Evolutionary conservation across 2,888 invertebrate species (phyloP).

Genomic region (Norana najaformis): DNA sequence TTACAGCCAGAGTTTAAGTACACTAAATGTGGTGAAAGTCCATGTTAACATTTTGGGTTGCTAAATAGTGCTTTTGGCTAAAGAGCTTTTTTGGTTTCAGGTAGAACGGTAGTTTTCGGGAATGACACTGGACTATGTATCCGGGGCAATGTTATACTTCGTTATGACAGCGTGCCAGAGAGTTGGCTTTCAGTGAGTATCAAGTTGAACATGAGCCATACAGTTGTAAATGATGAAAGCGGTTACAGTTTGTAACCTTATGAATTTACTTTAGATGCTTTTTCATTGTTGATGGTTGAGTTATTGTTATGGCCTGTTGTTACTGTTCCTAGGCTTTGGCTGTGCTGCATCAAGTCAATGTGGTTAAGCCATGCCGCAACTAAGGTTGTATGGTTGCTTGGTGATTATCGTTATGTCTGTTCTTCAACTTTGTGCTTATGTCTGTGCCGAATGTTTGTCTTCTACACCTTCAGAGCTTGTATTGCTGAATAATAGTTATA

Average conservation of each 20-base stretch:
- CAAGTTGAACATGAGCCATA: background rate
- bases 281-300: background rate
- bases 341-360: background rate
- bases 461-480: too few relatives aligned
- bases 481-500: too few relatives aligned
- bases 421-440: too few relatives aligned
- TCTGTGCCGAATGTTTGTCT: too few relatives aligned
- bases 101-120: constrained; percentile 80
- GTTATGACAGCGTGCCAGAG: constrained; percentile 87
- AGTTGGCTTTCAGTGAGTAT: constrained; percentile 86
- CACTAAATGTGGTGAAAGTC: background rate
- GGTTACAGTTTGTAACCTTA: background rate
- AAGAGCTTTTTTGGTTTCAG: constrained; percentile 67
- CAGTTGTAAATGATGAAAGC: background rate
- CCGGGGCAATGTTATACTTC: constrained; percentile 85
- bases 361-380: too few relatives aligned
- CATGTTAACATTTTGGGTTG: background rate
- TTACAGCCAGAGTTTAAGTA: background rate
- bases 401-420: too few relatives aligned
- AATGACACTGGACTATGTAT: constrained; percentile 87
- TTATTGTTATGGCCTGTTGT: background rate
- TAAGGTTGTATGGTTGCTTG: too few relatives aligned
- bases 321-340: background rate
- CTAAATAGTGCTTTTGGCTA: background rate
- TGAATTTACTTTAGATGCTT: background rate